Percentiles rank a stretch among this genome's conserved stretches.
These are phyloP conservation scores for Xiphophorus maculatus DNA, from an alignment of 2,113 vertebrate species.

Conservation along the genomic window DNA sequence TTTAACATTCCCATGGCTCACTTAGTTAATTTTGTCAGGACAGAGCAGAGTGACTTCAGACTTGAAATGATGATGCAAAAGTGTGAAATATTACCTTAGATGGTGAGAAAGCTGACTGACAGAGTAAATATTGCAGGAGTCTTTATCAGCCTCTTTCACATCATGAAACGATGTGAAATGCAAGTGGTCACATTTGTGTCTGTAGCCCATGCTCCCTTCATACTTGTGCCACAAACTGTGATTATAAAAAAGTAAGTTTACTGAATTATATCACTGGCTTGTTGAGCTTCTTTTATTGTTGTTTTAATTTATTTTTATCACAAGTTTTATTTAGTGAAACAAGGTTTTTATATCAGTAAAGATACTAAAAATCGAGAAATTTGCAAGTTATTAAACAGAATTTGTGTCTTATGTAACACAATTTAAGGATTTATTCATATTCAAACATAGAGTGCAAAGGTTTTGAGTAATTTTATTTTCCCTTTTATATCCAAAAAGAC, in stretches of 20 bases:
- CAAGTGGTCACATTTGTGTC: neutral
- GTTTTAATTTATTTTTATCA: neutral
- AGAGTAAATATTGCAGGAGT: neutral
- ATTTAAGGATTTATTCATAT: neutral
- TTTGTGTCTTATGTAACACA: neutral
- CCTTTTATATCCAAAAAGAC: too few species aligned
- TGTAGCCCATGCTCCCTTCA: neutral
- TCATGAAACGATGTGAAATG: neutral
- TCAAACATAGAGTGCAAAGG: neutral
- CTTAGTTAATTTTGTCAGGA: neutral
- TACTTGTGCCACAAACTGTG: neutral
- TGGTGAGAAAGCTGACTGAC: neutral
- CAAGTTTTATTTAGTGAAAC: neutral
- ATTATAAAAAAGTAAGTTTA: neutral
- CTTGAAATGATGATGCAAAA: constrained; percentile 12
- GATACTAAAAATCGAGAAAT: neutral
- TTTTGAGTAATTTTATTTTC: too few species aligned
- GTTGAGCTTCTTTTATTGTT: neutral
- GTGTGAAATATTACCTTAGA: constrained; percentile 13
- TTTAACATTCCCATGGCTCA: neutral
- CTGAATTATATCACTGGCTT: neutral
- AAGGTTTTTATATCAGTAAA: neutral
- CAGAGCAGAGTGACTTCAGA: neutral
- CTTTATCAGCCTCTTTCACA: neutral
- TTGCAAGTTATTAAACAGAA: neutral